phyloP scores from a whole-genome alignment of 2,797 vertebrate genomes.

The Spinus olivaceus region DNA sequence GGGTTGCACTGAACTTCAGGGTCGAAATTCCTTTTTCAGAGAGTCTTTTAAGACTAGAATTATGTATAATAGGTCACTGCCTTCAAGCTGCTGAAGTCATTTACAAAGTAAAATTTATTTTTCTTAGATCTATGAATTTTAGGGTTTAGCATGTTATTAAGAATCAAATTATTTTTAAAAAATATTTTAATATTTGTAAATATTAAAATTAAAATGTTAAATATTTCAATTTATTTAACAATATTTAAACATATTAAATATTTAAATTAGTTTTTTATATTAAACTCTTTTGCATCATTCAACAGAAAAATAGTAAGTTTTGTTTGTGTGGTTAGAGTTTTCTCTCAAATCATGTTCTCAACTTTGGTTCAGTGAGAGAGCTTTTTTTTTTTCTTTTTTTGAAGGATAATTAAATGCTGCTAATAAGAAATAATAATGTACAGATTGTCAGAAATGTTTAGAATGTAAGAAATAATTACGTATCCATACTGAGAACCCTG shows the following conservation, averaged over 20 bases:
- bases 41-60: background rate
- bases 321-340: background rate
- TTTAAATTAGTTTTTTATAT: too few species aligned
- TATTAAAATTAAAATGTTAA: too few species aligned
- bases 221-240: too few species aligned
- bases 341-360: background rate
- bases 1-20: background rate
- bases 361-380: background rate
- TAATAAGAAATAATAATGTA: background rate
- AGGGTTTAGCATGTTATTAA: background rate
- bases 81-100: background rate
- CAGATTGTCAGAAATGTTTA: too few species aligned
- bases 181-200: too few species aligned
- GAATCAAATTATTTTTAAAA: background rate
- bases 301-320: background rate
- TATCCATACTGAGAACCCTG: background rate
- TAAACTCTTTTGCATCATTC: background rate
- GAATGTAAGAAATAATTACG: background rate
- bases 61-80: rapidly evolving
- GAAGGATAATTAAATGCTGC: background rate
- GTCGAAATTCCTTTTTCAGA: background rate
- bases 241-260: too few species aligned
- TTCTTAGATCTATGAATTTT: background rate
- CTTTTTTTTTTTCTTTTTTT: background rate
- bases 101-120: background rate